Percentiles rank a stretch among this genome's conserved stretches.
phyloP scores from a whole-genome alignment of 2,113 vertebrate species.

The Thalassarche chlororhynchos region DNA sequence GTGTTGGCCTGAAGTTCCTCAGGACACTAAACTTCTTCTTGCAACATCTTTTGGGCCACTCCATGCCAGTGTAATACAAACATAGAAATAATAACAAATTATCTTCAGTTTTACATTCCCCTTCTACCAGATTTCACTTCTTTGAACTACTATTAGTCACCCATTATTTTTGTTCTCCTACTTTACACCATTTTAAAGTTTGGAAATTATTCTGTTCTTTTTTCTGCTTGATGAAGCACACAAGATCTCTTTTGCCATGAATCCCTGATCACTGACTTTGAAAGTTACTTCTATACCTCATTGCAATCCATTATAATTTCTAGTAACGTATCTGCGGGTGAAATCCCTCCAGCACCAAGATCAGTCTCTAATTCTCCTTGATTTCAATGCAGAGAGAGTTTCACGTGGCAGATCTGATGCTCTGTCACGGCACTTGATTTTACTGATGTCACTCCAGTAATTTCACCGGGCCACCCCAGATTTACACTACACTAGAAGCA shows the following conservation, averaged over 20 bases:
- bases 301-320: background rate
- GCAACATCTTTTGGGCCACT: background rate
- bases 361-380: background rate
- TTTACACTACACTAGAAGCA: background rate
- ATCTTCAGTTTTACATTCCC: background rate
- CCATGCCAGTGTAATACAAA: background rate
- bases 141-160: background rate
- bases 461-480: background rate
- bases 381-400: background rate
- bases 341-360: background rate
- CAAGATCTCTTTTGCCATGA: background rate
- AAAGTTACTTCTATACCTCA: background rate
- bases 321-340: background rate
- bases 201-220: background rate
- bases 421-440: background rate
- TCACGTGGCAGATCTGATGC: background rate
- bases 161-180: background rate
- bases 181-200: background rate
- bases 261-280: background rate
- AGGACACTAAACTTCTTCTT: background rate
- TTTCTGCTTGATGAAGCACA: background rate
- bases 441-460: background rate
- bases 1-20: background rate
- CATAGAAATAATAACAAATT: background rate
- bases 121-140: background rate